Percentiles rank a stretch among this genome's conserved stretches.
Conservation (phyloP, 2,113 vertebrate species). For the Actinemys pallida region DNA sequence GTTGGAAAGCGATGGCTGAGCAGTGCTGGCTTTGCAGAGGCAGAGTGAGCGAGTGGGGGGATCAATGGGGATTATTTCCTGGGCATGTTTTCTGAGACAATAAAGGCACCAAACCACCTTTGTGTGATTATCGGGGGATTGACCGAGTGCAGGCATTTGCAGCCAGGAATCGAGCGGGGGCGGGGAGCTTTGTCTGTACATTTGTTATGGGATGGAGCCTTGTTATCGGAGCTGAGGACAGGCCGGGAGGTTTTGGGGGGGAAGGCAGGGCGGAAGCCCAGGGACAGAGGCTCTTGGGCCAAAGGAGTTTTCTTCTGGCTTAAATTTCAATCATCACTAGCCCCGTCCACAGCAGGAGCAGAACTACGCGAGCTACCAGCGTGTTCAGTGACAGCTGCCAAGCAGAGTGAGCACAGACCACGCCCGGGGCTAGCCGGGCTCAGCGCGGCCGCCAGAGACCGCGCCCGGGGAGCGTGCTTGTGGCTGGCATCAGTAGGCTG, state of each 20-base stretch:
- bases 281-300: background rate
- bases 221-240: background rate
- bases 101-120: background rate
- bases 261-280: background rate
- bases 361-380: too few relatives aligned
- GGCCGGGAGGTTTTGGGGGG: too few relatives aligned
- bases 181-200: background rate
- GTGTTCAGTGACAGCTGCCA: background rate
- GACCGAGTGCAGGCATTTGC: background rate
- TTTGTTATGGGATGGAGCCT: background rate
- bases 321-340: background rate
- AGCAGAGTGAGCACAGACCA: background rate
- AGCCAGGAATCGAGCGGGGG: background rate
- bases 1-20: background rate
- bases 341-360: background rate
- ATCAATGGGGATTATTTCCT: background rate
- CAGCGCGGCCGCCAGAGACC: fast-evolving
- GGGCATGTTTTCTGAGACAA: background rate
- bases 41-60: background rate
- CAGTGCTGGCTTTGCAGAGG: background rate
- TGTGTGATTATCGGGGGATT: background rate
- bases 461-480: background rate
- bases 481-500: background rate
- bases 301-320: background rate
- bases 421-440: fast-evolving